Base-by-base conservation (phyloP, 2,113 vertebrate genomes). In the Equus przewalskii region DNA sequence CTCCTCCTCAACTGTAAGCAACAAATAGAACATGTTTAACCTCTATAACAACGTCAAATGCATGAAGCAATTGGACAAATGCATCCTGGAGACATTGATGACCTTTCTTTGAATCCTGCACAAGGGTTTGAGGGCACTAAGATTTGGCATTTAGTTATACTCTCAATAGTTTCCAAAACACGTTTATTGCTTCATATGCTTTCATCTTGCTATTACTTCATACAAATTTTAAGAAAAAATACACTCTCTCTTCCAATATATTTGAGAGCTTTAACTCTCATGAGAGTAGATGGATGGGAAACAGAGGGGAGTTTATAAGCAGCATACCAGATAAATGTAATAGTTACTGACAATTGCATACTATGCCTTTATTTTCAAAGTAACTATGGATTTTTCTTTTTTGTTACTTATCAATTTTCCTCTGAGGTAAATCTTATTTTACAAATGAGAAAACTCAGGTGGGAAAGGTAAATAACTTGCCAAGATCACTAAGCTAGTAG, bases 1-100 rank as follows among this genome's bases (percentile, higher is more conserved):
- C 72, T 82, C 41, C 26, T 79, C 78, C 51, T 16, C 33, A 89
- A 62, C 90, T 94, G 10, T 84, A 44, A 92, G 19, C 9, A 98
- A 65, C 12, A 97, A 97, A 89, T 6, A 56, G 2, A 94, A 94
- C 4, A 93, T 41, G 28, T 15, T 81, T 69, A 95, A 96, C 64
- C 87, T 96, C 76, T 89, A 73, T 84, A 96, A 72, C 21, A 94
- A 54, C 75, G 22, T 84, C 81, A 96, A 92, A 94, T 73, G 46
- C 56, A 44, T 78, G 33, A 62, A 28, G 21, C 56, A 16, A 78
- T 18, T 28, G 16, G 12, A 51, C 80, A 98, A 94, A 98, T 46
- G 5, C 89, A 24, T 26, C 56, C 49, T 1, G 26, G 30, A 54
- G 28, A 67, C 7, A 72, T 1, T 62, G 16, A 72, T n/a, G 46